Evolutionary conservation across 2,888 invertebrate genomes (phyloP), one percentile per base, ranked within the genome.

Genomic region (Pyrgus malvae): DNA sequence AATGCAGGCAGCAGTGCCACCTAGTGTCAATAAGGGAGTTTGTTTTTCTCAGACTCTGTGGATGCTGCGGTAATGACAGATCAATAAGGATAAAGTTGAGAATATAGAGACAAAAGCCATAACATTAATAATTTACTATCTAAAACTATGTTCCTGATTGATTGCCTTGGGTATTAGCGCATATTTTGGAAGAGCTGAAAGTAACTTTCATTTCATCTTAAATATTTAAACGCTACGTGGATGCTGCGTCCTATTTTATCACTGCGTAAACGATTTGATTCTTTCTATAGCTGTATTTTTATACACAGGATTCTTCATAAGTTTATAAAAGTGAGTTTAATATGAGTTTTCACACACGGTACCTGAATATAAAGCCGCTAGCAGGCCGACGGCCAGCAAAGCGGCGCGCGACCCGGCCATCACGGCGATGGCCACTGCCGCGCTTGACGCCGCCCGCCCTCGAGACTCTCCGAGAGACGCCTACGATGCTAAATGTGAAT

Each of bases 351-450:
- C n/a, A 35, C 35, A 35, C 35, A 14, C 33, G 33, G 59, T 88
- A 89, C 90, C 90, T 89, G 89, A 84, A 66, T 89, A 89, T 8
- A 89, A 78, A 60, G 80, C 70, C 61, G 89, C 81, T 61, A 90
- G 79, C 19, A 90, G 70, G 33, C 83, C 83, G 61, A 75, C 68
- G 14, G 67, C 61, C 48, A 89, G 78, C 56, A 88, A 61, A 48
- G 75, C 74, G 65, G 74, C 88, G 76, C 87, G 78, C 85, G 88
- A 73, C 70, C 82, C 83, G 77, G 80, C 81, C 84, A 80, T 76
- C 90, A 89, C 90, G 80, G 80, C 83, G 83, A 78, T 77, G 76
- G 69, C 69, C 71, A 87, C 86, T 88, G 88, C 83, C 84, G 70
- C 45, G 17, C 14, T 37, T 21, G 14, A 33, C 42, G 60, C 67